Base-by-base conservation (phyloP, 2,888 invertebrate genomes). In the Tricholauxania praeusta region DNA sequence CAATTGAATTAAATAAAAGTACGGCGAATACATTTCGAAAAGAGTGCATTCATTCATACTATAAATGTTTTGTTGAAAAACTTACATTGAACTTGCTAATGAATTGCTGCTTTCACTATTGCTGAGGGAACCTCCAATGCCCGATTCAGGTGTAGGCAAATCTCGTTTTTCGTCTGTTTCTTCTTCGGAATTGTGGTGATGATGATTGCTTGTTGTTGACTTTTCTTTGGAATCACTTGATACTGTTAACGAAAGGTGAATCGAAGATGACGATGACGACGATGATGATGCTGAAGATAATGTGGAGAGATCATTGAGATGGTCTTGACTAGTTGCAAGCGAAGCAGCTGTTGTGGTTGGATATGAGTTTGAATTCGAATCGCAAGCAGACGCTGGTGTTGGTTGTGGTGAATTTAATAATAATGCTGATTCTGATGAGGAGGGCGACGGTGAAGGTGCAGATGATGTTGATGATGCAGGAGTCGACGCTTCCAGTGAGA, bases 401-500 rank as follows among this genome's bases (percentile, higher is more conserved):
- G 75, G 62, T 39, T 73, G 72, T 51, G 76, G 75, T 19, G 77
- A 78, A 49, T 73, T 74, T 6, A 72, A 74, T 39, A 76, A 76
- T 28, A 78, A 77, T 14, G 77, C 74, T 10, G 63, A 67, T 14
- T 72, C 66, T n/a, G 73, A 60, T 15, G 70, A 59, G 8, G 81
- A 82, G 2, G 79, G 80, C 28, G 80, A 78, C 10, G 79, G 77
- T 80, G 67, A 89, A 80, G 81, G 81, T 86, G 51, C 88, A 81
- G 73, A 89, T 83, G 82, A 88, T 81, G 76, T 89, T 82, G 82
- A 88, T 84, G 80, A 89, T 1, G 84, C 82, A 0, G 85, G 83
- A 12, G 84, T 84, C 76, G 89, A 88, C 62, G 89, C 84, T 78
- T 89, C 82, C 74, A 86, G 75, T 10, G 84, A 84, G 48, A 84